Evolutionary conservation across 2,888 invertebrate species (phyloP).

Genomic region (Metopia argyrocephala): DNA sequence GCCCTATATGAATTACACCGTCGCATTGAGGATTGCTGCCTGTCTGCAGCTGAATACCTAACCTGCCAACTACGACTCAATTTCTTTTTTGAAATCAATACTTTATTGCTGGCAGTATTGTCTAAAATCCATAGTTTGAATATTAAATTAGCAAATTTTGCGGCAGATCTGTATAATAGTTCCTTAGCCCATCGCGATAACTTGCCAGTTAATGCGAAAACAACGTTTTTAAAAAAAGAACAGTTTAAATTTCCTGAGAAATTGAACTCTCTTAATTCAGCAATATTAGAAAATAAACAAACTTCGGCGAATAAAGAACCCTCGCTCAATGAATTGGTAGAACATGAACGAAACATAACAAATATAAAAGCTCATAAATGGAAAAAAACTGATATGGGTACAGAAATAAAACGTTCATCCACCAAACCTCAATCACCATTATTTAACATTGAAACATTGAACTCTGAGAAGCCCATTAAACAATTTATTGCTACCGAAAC

Average conservation of each 20-base stretch:
- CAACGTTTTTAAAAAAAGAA: conserved; percentile 65
- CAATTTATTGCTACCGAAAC: conserved; percentile 72
- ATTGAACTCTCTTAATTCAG: conserved; percentile 48
- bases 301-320: neutral
- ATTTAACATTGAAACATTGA: conserved; percentile 67
- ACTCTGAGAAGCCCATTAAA: conserved; percentile 70
- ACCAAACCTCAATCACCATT: conserved; percentile 22
- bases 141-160: conserved; percentile 66
- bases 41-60: conserved; percentile 72
- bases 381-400: conserved; percentile 69
- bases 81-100: conserved; percentile 74
- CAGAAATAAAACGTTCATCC: conserved; percentile 56
- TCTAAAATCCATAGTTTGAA: conserved; percentile 71
- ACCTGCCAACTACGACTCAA: conserved; percentile 70
- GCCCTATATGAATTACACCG: conserved; percentile 70
- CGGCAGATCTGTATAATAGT: conserved; percentile 69
- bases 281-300: neutral
- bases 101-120: conserved; percentile 72
- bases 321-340: conserved; percentile 19
- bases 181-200: conserved; percentile 63
- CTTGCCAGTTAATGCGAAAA: conserved; percentile 70
- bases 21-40: conserved; percentile 72
- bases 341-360: conserved; percentile 39
- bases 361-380: conserved; percentile 58
- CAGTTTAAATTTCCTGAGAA: conserved; percentile 66